Conservation (phyloP, 1,140 invertebrate genomes). For the Galleria mellonella region DNA sequence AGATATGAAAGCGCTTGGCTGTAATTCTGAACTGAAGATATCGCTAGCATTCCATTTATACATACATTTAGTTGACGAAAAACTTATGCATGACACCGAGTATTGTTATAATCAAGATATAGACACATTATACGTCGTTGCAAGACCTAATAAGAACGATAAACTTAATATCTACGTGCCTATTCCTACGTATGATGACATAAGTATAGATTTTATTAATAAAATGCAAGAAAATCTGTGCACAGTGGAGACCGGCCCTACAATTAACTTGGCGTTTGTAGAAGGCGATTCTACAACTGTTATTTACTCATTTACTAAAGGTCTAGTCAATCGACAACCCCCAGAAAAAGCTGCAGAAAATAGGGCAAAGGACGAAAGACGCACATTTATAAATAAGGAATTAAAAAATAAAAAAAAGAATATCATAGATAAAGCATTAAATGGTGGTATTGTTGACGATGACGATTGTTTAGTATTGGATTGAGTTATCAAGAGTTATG, state of each 20-base stretch:
- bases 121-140: constrained; percentile 53
- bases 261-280: constrained; percentile 52
- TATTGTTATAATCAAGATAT: constrained; percentile 65
- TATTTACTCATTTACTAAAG: constrained; percentile 59
- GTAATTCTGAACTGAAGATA: constrained; percentile 47
- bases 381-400: constrained; percentile 56
- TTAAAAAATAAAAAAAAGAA: constrained; percentile 40
- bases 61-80: constrained; percentile 54
- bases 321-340: constrained; percentile 30
- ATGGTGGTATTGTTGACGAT: constrained; percentile 56
- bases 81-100: constrained; percentile 64
- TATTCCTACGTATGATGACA: constrained; percentile 32
- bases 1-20: constrained; percentile 59
- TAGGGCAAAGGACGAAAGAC: constrained; percentile 30
- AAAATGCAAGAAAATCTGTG: constrained; percentile 58
- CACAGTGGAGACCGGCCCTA: constrained; percentile 54
- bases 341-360: constrained; percentile 24
- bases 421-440: constrained; percentile 51
- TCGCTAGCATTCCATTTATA: constrained; percentile 50
- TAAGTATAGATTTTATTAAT: constrained; percentile 42
- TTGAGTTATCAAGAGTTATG: constrained; percentile 12
- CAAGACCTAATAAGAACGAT: constrained; percentile 38
- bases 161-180: constrained; percentile 64
- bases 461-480: constrained; percentile 48
- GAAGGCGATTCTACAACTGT: constrained; percentile 58